Evolutionary conservation across 2,888 invertebrate genomes (phyloP).

Genomic region (Chironomus tentans): DNA sequence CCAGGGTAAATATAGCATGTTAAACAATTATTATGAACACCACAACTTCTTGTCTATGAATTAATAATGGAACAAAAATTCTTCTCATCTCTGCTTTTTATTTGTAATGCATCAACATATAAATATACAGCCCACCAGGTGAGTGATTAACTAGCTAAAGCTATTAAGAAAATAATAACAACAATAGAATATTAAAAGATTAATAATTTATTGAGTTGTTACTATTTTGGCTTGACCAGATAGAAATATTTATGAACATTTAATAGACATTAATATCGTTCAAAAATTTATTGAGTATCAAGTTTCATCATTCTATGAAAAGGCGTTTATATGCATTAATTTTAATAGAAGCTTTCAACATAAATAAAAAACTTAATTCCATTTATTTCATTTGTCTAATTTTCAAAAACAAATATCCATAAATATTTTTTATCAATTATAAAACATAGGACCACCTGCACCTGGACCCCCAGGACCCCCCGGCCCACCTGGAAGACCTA

Average conservation of each 20-base stretch:
- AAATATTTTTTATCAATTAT: too few relatives aligned
- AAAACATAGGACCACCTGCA: background rate
- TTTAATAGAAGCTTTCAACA: background rate
- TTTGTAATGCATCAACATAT: background rate
- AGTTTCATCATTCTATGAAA: background rate
- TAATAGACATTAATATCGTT: too few relatives aligned
- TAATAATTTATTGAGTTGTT: background rate
- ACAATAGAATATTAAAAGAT: background rate
- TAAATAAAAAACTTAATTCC: background rate
- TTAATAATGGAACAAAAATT: background rate
- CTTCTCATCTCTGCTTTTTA: background rate
- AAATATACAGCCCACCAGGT: conserved; percentile 28
- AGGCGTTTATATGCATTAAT: background rate
- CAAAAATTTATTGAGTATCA: too few relatives aligned
- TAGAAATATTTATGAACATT: background rate
- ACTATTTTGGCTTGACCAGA: background rate
- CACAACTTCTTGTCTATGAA: background rate
- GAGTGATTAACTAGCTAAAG: conserved; percentile 18
- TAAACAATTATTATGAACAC: conserved; percentile 22
- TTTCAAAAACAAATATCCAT: too few relatives aligned
- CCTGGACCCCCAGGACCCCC: background rate
- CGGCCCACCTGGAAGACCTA: background rate
- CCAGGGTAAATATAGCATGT: conserved; percentile 28
- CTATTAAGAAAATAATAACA: background rate
- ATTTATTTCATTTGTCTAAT: too few relatives aligned